These are phyloP conservation scores for Drosophila pegasa DNA, from an alignment of 2,888 invertebrate genomes.

Conservation along the genomic window DNA sequence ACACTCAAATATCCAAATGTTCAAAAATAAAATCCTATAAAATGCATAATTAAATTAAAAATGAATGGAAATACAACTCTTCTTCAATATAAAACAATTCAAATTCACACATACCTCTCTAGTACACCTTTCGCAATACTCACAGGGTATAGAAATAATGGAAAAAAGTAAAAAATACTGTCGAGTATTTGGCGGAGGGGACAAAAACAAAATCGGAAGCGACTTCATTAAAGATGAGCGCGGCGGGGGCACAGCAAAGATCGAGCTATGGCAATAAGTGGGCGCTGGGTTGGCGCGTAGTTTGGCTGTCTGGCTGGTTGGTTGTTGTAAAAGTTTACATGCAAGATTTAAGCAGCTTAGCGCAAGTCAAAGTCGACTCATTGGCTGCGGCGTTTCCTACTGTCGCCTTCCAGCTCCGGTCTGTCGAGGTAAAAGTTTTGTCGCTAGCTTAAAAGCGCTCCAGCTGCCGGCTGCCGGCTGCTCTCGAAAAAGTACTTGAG, in stretches of 20 bases:
- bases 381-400: constrained; percentile 36
- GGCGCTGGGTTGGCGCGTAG: constrained; percentile 4
- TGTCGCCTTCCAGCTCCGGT: constrained; percentile 14
- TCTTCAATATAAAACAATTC: too few relatives aligned
- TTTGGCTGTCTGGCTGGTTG: constrained; percentile 1
- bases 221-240: constrained; percentile 71
- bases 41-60: too few relatives aligned
- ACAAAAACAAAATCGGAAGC: constrained; percentile 46
- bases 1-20: too few relatives aligned
- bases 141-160: background rate
- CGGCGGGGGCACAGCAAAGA: constrained; percentile 43
- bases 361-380: constrained; percentile 65
- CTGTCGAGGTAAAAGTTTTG: constrained; percentile 69
- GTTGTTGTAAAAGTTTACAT: constrained; percentile 71
- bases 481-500: constrained; percentile 67
- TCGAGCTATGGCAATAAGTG: constrained; percentile 52
- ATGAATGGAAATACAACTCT: too few relatives aligned
- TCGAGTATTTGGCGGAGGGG: constrained; percentile 12
- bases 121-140: too few relatives aligned
- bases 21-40: too few relatives aligned
- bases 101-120: background rate
- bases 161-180: constrained; percentile 23
- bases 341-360: constrained; percentile 80
- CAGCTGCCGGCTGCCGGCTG: constrained; percentile 6
- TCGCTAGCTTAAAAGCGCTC: constrained; percentile 76